Evolutionary conservation across 2,797 vertebrate genomes (phyloP).

Genomic region (Eleutherodactylus coqui): DNA sequence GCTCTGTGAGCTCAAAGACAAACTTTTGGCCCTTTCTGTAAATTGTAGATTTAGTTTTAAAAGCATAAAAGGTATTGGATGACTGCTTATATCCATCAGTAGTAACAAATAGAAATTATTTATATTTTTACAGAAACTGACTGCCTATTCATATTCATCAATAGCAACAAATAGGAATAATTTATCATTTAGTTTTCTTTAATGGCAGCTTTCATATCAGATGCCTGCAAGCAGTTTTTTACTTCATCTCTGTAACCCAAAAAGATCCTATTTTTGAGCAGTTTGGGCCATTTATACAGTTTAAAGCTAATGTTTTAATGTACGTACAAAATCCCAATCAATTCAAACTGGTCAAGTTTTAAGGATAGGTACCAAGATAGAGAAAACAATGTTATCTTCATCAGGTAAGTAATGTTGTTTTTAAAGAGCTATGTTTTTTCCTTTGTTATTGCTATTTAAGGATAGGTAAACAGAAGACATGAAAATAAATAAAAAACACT

Average conservation of each 20-base stretch:
- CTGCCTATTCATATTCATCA: not conserved
- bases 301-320: too few relatives aligned
- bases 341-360: too few relatives aligned
- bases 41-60: constrained; percentile 46
- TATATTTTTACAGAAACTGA: not conserved
- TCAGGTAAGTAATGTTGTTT: too few relatives aligned
- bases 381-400: too few relatives aligned
- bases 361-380: too few relatives aligned
- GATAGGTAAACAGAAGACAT: too few relatives aligned
- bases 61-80: constrained; percentile 38
- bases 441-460: too few relatives aligned
- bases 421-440: too few relatives aligned
- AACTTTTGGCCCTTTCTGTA: constrained; percentile 55
- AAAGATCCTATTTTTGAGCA: not conserved
- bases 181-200: constrained; percentile 5
- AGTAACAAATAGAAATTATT: constrained; percentile 20
- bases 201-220: not conserved
- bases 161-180: not conserved
- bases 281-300: too few relatives aligned
- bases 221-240: not conserved
- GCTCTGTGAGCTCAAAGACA: constrained; percentile 49
- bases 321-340: too few relatives aligned
- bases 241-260: not conserved
- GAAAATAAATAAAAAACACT: too few relatives aligned
- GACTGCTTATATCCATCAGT: constrained; percentile 21